Evolutionary conservation across 2,797 vertebrate genomes (phyloP), one percentile per base, ranked within the genome.

Genomic region (Muraenolepis orangiensis): DNA sequence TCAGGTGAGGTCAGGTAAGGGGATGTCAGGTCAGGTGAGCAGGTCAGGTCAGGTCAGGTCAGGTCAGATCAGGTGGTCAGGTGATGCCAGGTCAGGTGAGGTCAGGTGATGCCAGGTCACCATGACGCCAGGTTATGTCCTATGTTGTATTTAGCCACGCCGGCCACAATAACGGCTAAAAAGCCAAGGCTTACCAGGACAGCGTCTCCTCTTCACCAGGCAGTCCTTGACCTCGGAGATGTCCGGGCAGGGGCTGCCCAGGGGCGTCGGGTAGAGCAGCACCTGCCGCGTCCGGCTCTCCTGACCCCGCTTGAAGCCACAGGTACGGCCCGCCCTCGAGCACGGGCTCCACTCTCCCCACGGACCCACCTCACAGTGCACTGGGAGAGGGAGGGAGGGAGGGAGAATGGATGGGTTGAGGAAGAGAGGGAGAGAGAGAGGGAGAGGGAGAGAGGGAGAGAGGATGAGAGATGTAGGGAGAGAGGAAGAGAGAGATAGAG

Each of bases 301-400:
- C 87, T 96, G 95, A 77, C 96, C 96, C 80, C 93, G 93, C 91
- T 94, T 98, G 92, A 98, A 98, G 81, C 96, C 96, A 79, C 98
- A 98, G 18, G 93, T 95, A 94, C 95, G 97, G 57, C 96, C 95
- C 72, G 93, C 94, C 84, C 95, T 95, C 66, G 89, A 94, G 87
- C 98, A 99, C 71, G 95, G 89, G 84, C 95, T 95, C 98, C 98
- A 99, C 13, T 94, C 92, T 69, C 95, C 94, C 98, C 98, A 99
- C 72, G 96, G 95, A 12, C 92, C 93, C 87, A 96, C 92, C 86
- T 96, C 94, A 74, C 98, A 99, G 92, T 98, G 96, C 92, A 97
- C 98, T 99, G 93, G 23, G 23, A 29, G 28, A 12, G 4, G 64
- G 70, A 29, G 10, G 14, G 29, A n/a, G 20, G 8, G 68, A 34